Percentiles rank a stretch among this genome's conserved stretches.
Conservation (phyloP, 2,797 vertebrate species). For the Clarias platycephalus region DNA sequence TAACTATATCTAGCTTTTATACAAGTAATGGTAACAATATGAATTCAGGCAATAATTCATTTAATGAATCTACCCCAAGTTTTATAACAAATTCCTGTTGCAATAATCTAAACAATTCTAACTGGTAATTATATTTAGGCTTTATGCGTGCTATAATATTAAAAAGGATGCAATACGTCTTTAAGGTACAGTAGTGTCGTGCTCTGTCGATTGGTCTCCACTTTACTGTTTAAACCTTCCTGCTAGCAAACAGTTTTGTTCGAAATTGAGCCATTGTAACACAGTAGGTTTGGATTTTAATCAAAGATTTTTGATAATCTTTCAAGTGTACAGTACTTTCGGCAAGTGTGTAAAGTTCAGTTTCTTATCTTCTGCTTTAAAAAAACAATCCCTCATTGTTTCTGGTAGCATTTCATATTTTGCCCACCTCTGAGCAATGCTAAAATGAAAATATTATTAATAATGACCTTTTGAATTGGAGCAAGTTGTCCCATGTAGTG, state of each 20-base stretch:
- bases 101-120: neutral
- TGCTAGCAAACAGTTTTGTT: conserved; percentile 15
- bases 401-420: conserved; percentile 53
- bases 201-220: neutral
- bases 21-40: neutral
- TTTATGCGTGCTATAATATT: neutral
- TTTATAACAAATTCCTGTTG: neutral
- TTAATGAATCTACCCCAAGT: neutral
- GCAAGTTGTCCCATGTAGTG: conserved; percentile 69
- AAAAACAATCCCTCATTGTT: conserved; percentile 66
- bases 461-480: conserved; percentile 76
- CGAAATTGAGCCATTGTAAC: neutral
- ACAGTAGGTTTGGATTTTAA: conserved; percentile 34
- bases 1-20: neutral
- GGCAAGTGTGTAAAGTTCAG: conserved; percentile 39
- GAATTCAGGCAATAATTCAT: neutral
- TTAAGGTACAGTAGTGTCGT: neutral
- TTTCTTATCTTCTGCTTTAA: conserved; percentile 69
- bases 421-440: conserved; percentile 77
- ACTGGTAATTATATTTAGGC: neutral
- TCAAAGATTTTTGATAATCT: conserved; percentile 35
- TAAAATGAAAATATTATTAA: conserved; percentile 69
- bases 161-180: neutral
- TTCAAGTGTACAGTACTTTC: conserved; percentile 24
- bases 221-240: neutral